Conservation (phyloP, 1,140 invertebrate genomes). For the Glossosoma conforme region DNA sequence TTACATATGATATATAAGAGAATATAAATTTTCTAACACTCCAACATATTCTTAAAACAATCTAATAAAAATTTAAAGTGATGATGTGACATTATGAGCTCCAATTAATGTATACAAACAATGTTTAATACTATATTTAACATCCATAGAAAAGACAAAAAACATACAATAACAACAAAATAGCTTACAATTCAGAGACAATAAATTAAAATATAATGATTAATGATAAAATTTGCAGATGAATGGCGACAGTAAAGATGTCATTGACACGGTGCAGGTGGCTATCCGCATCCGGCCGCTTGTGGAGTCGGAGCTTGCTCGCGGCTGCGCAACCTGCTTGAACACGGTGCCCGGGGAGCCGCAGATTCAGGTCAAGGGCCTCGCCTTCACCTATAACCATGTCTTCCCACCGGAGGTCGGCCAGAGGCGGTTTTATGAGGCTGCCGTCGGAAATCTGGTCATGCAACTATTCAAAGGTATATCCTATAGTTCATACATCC, state of each 20-base stretch:
- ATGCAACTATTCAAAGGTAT: conserved; percentile 76
- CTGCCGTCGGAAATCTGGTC: conserved; percentile 69
- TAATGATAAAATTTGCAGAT: conserved; percentile 17
- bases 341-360: conserved; percentile 55
- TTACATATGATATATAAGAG: no score
- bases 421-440: conserved; percentile 74
- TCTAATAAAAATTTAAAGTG: no score
- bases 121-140: no score
- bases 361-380: conserved; percentile 71
- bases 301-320: conserved; percentile 61
- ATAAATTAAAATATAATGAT: no score
- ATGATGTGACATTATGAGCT: no score
- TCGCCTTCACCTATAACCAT: conserved; percentile 85
- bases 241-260: conserved; percentile 31
- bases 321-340: conserved; percentile 64
- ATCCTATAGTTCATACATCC: no score
- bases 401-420: conserved; percentile 66
- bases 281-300: conserved; percentile 77
- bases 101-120: no score
- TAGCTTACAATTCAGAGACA: no score
- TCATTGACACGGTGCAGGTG: conserved; percentile 59
- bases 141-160: no score
- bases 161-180: no score
- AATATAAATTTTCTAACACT: no score
- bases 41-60: no score